phyloP scores from a whole-genome alignment of 2,113 vertebrate species.

The Poeciliopsis turrubarensis region DNA sequence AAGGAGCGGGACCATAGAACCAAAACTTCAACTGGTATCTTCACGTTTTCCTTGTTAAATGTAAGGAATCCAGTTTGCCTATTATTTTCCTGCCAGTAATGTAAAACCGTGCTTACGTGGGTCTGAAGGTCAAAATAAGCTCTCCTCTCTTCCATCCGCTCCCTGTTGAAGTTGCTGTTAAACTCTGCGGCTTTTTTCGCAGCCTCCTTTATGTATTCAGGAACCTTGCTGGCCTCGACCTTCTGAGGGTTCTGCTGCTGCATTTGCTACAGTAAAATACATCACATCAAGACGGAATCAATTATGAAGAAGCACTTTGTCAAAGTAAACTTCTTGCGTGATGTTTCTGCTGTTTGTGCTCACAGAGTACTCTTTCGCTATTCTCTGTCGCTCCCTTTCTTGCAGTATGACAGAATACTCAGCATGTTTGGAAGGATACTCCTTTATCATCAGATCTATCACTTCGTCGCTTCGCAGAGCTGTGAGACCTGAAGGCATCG shows the following conservation, averaged over 20 bases:
- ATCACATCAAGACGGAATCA: not conserved
- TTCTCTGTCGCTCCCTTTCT: conserved; percentile 93
- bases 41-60: too few relatives aligned
- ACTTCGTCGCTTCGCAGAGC: conserved; percentile 97
- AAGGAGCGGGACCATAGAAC: too few relatives aligned
- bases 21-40: too few relatives aligned
- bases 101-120: conserved; percentile 83
- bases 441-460: conserved; percentile 99
- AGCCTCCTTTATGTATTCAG: conserved; percentile 98
- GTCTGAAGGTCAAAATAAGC: conserved; percentile 99
- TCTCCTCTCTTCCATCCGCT: conserved; percentile 96
- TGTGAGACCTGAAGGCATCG: conserved; percentile 85
- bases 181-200: conserved; percentile 97
- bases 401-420: conserved; percentile 98
- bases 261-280: conserved; percentile 88
- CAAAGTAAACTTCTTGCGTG: not conserved
- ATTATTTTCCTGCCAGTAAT: not conserved
- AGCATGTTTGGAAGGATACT: conserved; percentile 94
- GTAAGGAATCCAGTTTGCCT: too few relatives aligned
- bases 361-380: conserved; percentile 98
- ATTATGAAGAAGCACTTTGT: not conserved
- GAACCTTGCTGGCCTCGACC: conserved; percentile 97
- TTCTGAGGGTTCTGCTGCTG: conserved; percentile 97
- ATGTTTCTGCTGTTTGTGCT: conserved; percentile 66
- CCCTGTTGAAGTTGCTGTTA: conserved; percentile 96